Conservation (phyloP, 2,888 invertebrate species). For the Alloscopus bannaensis region DNA sequence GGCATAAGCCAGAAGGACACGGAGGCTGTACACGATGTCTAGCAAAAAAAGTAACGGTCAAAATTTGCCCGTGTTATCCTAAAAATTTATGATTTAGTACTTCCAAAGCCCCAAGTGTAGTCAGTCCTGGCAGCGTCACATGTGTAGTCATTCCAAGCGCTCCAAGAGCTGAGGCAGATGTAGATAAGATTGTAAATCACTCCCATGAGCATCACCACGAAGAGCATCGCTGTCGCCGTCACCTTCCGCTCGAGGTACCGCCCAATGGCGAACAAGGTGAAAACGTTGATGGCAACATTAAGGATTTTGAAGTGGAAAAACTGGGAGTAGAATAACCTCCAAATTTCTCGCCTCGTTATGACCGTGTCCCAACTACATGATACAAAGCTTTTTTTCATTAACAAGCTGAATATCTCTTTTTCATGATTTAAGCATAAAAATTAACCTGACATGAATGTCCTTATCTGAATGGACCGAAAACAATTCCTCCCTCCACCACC, state of each 20-base stretch:
- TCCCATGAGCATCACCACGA: constrained; percentile 47
- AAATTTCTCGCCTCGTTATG: neutral
- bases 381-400: too few relatives aligned
- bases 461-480: too few relatives aligned
- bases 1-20: constrained; percentile 61
- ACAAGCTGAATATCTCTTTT: too few relatives aligned
- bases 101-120: constrained; percentile 50
- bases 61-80: neutral
- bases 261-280: constrained; percentile 46
- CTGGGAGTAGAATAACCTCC: constrained; percentile 6
- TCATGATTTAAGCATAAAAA: too few relatives aligned
- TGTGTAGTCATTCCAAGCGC: constrained; percentile 6
- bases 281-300: constrained; percentile 33
- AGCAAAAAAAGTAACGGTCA: neutral
- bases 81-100: neutral
- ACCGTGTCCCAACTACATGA: neutral
- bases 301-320: constrained; percentile 51
- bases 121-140: neutral
- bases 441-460: too few relatives aligned
- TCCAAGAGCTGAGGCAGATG: constrained; percentile 31
- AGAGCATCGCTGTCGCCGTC: constrained; percentile 35
- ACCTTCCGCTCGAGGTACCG: constrained; percentile 61
- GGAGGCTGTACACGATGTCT: constrained; percentile 45
- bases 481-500: too few relatives aligned
- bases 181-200: constrained; percentile 28